Evolutionary conservation across 64 coral and sea anemone species (phyloP).

Genomic region (Catalaphyllia jardinei): DNA sequence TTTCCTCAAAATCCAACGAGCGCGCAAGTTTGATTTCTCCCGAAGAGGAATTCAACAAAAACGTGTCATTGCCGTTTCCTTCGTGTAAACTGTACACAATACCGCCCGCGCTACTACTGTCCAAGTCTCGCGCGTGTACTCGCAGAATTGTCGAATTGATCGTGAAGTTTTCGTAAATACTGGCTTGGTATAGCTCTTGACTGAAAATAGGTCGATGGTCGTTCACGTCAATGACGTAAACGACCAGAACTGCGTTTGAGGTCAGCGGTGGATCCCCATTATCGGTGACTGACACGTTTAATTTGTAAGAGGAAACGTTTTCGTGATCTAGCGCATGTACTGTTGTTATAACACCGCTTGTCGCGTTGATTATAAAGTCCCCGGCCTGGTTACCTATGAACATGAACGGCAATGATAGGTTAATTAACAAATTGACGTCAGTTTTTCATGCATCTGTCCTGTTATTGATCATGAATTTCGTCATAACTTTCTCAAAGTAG

Average conservation of each 20-base stretch:
- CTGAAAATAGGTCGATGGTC: slow-evolving; percentile 63
- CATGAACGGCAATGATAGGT: too few relatives aligned
- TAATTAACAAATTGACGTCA: too few relatives aligned
- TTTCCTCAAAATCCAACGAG: slow-evolving; percentile 47
- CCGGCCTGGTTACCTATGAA: slow-evolving; percentile 43
- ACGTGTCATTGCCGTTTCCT: slow-evolving; percentile 31
- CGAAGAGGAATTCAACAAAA: slow-evolving; percentile 43
- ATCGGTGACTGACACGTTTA: slow-evolving; percentile 59
- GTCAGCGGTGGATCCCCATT: slow-evolving; percentile 36
- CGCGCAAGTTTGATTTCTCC: slow-evolving; percentile 42
- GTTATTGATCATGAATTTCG: too few relatives aligned
- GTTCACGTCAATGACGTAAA: slow-evolving; percentile 51
- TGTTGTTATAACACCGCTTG: slow-evolving; percentile 56
- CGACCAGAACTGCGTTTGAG: slow-evolving; percentile 13
- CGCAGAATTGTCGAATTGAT: slow-evolving; percentile 45
- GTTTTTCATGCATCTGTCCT: too few relatives aligned
- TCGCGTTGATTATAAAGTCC: slow-evolving; percentile 39
- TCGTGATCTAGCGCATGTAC: slow-evolving; percentile 47
- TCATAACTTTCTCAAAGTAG: too few relatives aligned
- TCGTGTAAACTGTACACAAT: slow-evolving; percentile 25
- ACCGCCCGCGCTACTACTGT: slow-evolving; percentile 28
- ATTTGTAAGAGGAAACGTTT: slow-evolving; percentile 47
- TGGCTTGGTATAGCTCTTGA: slow-evolving; percentile 57
- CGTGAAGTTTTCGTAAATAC: slow-evolving; percentile 55
- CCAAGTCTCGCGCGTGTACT: slow-evolving; percentile 48